Percentiles rank a stretch among this genome's conserved stretches.
These are phyloP conservation scores for Caenorhabditis macrosperma DNA, from an alignment of 2,888 invertebrate genomes.

Conservation along the genomic window DNA sequence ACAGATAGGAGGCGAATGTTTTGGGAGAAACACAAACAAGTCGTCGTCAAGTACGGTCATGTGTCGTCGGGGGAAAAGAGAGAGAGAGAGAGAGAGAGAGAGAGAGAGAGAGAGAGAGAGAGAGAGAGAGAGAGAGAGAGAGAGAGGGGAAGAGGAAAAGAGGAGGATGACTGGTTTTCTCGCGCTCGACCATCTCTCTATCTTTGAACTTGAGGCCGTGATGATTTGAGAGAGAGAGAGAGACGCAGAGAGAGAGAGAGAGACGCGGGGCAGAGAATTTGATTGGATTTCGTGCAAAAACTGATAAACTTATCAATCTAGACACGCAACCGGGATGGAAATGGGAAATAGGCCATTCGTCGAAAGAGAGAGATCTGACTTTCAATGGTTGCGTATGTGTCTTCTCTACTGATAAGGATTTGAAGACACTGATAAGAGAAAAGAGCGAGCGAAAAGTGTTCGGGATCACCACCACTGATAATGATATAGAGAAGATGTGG, in stretches of 20 bases:
- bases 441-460: not conserved
- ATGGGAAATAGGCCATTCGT: no score
- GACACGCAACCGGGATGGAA: no score
- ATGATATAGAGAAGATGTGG: no score
- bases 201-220: slow-evolving; percentile 3
- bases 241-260: no score
- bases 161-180: not conserved
- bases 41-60: slow-evolving; percentile 40
- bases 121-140: slow-evolving; percentile 8
- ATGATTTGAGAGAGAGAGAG: not conserved
- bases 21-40: slow-evolving; percentile 13
- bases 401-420: no score
- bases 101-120: not conserved
- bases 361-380: no score
- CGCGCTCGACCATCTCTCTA: not conserved
- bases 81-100: slow-evolving; percentile 1
- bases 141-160: not conserved
- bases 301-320: no score
- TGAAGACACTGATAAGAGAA: no score
- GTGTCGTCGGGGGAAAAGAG: no score
- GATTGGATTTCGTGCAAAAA: no score
- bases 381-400: no score
- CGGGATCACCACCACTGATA: not conserved
- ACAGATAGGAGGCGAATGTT: not conserved
- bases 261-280: no score